Conservation (phyloP, 2,797 vertebrate species). For the Mormyrops boulengeri region DNA sequence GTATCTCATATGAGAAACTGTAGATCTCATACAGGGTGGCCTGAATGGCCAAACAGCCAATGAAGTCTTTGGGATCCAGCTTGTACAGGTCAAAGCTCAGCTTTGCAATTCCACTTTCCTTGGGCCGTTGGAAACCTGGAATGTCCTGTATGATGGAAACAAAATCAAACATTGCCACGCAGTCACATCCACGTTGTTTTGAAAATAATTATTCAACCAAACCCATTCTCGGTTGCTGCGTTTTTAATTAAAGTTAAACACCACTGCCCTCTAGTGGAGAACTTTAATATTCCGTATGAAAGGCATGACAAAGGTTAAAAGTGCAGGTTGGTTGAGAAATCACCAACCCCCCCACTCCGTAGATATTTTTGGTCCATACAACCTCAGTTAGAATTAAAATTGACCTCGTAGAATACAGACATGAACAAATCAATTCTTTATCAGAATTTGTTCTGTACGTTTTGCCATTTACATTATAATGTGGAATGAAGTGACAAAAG, state of each 20-base stretch:
- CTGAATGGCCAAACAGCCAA: conserved; percentile 70
- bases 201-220: neutral
- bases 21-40: conserved; percentile 73
- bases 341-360: neutral
- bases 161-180: neutral
- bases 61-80: conserved; percentile 71
- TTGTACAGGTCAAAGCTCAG: conserved; percentile 77
- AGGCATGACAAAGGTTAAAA: neutral
- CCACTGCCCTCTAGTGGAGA: conserved; percentile 9
- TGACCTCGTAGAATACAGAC: neutral
- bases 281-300: neutral
- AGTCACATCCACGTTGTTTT: neutral
- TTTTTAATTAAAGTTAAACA: neutral
- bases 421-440: neutral
- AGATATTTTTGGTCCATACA: neutral
- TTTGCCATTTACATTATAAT: neutral
- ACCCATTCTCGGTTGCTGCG: neutral
- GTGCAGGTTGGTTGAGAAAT: neutral
- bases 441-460: neutral
- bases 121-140: conserved; percentile 41
- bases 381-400: neutral
- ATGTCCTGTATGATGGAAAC: conserved; percentile 22
- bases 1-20: conserved; percentile 69
- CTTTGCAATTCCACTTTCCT: conserved; percentile 68
- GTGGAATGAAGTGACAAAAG: neutral